Evolutionary conservation across 2,888 invertebrate genomes (phyloP).

Genomic region (Mesodorylaimus sp.): DNA sequence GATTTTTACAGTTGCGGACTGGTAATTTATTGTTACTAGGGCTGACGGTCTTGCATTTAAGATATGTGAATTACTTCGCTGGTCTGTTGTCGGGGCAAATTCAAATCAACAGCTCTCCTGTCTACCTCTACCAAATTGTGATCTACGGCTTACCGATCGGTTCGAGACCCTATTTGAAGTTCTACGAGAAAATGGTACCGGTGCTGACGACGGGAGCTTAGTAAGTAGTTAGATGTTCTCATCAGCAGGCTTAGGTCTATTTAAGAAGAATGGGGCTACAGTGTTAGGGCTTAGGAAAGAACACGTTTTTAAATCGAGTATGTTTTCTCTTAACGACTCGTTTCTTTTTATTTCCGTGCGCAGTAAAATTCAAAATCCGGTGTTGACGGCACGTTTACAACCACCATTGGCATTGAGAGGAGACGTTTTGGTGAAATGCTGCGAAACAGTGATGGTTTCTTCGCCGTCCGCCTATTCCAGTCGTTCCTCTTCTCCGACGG

Average conservation of each 20-base stretch:
- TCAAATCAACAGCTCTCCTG: slow-evolving; percentile 63
- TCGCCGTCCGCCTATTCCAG: too few relatives aligned
- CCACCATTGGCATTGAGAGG: slow-evolving; percentile 52
- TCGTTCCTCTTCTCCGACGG: too few relatives aligned
- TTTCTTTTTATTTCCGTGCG: too few relatives aligned
- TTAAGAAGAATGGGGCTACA: too few relatives aligned
- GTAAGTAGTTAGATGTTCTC: too few relatives aligned
- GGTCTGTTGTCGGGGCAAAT: slow-evolving; percentile 71
- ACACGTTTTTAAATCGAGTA: too few relatives aligned
- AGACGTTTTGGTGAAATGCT: slow-evolving; percentile 75
- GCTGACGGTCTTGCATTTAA: slow-evolving; percentile 38
- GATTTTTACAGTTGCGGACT: too few relatives aligned
- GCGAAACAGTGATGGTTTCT: slow-evolving; percentile 43
- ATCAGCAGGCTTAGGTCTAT: too few relatives aligned
- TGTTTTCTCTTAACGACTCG: too few relatives aligned
- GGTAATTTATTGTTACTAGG: too few relatives aligned
- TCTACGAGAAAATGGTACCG: slow-evolving; percentile 74
- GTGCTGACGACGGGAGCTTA: slow-evolving; percentile 68
- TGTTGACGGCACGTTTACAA: slow-evolving; percentile 14
- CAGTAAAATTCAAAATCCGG: too few relatives aligned
- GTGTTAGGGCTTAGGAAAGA: too few relatives aligned
- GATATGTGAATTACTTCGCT: slow-evolving; percentile 78
- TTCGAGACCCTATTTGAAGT: slow-evolving; percentile 38
- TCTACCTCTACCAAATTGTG: slow-evolving; percentile 65
- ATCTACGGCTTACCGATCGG: slow-evolving; percentile 59